These are phyloP conservation scores for Drosophila malerkotliana DNA, from an alignment of 1,140 invertebrate genomes.

Conservation along the genomic window DNA sequence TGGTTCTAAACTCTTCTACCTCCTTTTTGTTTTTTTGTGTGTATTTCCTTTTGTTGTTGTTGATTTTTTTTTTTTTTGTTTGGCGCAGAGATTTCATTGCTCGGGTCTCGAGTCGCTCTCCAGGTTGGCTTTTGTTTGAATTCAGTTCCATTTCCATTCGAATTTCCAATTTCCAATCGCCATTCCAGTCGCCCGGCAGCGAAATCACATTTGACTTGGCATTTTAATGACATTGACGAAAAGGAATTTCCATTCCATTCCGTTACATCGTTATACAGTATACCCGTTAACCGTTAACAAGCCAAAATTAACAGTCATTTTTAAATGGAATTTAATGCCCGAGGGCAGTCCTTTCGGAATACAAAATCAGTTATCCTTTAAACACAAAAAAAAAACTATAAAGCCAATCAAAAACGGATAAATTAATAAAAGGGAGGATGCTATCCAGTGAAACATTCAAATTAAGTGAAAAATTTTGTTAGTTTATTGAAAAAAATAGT, in stretches of 20 bases:
- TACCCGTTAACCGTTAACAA: constrained; percentile 18
- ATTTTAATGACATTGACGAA: constrained; percentile 69
- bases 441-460: too few species aligned
- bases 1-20: constrained; percentile 1
- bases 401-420: too few species aligned
- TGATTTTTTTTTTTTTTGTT: constrained; percentile 48
- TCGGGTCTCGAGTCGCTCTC: background rate
- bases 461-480: too few species aligned
- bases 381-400: background rate
- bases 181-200: constrained; percentile 7
- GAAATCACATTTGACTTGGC: constrained; percentile 75
- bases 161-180: constrained; percentile 20
- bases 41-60: constrained; percentile 3
- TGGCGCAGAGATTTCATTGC: constrained; percentile 64
- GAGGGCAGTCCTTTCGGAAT: background rate
- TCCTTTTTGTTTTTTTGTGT: background rate
- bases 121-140: constrained; percentile 52
- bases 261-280: background rate
- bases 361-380: background rate
- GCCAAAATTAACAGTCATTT: constrained; percentile 22
- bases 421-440: too few species aligned
- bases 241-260: constrained; percentile 36
- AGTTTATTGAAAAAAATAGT: too few species aligned
- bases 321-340: background rate
- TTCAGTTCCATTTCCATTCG: constrained; percentile 21